phyloP scores from a whole-genome alignment of 2,113 vertebrate genomes.

The Apteryx owenii region DNA sequence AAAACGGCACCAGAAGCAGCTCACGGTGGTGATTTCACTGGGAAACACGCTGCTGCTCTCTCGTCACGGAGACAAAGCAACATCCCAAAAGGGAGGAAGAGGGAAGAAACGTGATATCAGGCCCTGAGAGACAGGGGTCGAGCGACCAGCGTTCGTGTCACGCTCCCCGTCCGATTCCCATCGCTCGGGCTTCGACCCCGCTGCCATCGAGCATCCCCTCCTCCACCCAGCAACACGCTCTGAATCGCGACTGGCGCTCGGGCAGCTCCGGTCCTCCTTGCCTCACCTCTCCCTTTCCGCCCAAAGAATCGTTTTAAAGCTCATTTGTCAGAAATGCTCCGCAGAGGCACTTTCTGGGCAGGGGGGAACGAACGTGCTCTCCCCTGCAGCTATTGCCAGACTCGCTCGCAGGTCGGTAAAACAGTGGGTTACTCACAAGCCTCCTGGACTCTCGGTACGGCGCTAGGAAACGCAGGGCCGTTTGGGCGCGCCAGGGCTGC shows the following conservation, averaged over 20 bases:
- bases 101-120: neutral
- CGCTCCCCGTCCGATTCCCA: neutral
- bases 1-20: fast-evolving
- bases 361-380: fast-evolving
- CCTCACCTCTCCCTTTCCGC: neutral
- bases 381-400: neutral
- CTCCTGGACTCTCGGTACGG: conserved; percentile 11
- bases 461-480: conserved; percentile 12
- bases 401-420: neutral
- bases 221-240: neutral
- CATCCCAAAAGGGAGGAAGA: neutral
- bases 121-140: neutral
- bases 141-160: neutral
- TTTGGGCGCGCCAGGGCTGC: conserved; percentile 19
- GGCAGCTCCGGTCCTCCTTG: neutral
- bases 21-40: neutral
- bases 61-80: neutral
- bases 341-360: neutral
- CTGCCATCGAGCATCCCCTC: neutral
- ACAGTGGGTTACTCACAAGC: neutral
- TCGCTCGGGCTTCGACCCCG: fast-evolving
- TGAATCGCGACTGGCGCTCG: neutral
- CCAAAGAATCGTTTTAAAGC: neutral
- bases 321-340: neutral
- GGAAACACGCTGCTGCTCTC: neutral